phyloP scores from a whole-genome alignment of 2,113 vertebrate genomes.

The Poeciliopsis retropinna region DNA sequence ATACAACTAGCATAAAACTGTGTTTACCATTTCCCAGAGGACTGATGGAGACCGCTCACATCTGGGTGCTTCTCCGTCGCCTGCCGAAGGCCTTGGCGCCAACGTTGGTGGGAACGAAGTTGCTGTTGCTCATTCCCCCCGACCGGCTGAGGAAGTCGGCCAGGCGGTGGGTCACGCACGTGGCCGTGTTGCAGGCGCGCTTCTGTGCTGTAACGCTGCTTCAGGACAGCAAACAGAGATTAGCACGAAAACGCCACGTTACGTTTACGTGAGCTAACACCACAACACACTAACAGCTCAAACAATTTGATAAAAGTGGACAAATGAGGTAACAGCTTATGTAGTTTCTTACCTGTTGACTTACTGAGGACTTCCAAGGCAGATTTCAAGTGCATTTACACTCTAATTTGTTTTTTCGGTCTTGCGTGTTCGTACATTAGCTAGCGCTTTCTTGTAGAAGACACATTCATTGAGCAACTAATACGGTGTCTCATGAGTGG shows the following conservation, averaged over 20 bases:
- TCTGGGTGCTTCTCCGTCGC: conserved; percentile 85
- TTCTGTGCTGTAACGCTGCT: conserved; percentile 89
- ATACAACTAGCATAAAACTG: too few relatives aligned
- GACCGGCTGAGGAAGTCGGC: conserved; percentile 93
- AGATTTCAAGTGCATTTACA: conserved; percentile 20
- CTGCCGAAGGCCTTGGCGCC: conserved; percentile 90
- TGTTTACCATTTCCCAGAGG: conserved; percentile 73
- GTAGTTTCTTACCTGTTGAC: conserved; percentile 68
- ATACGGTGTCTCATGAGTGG: too few relatives aligned
- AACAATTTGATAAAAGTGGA: neutral
- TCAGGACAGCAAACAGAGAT: conserved; percentile 60
- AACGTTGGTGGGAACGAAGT: conserved; percentile 90
- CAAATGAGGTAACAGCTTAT: neutral
- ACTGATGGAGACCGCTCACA: conserved; percentile 63
- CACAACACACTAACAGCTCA: conserved; percentile 8
- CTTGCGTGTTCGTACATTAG: too few relatives aligned
- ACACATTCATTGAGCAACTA: too few relatives aligned
- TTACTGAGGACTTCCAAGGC: conserved; percentile 25
- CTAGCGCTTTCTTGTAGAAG: too few relatives aligned
- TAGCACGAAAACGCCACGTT: neutral
- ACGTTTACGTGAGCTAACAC: neutral
- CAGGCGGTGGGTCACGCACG: conserved; percentile 93
- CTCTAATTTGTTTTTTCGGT: too few relatives aligned
- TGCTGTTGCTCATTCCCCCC: conserved; percentile 88
- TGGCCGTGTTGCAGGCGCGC: conserved; percentile 94